These are phyloP conservation scores for Hippopotamyrus pictus DNA, from an alignment of 2,797 vertebrate genomes.

Conservation along the genomic window DNA sequence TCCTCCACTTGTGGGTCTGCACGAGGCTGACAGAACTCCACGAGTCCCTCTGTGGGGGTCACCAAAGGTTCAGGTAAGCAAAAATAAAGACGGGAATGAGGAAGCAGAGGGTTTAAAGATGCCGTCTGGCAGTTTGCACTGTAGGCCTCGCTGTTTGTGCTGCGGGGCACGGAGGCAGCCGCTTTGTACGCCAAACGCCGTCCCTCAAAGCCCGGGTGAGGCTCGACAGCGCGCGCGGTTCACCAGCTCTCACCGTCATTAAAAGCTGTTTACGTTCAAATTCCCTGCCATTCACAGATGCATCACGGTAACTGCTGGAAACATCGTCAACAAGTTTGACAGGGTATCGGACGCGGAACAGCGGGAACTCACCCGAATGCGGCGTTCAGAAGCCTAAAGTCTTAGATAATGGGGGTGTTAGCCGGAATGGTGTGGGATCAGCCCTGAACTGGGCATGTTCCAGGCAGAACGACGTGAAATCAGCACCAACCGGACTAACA, in stretches of 20 bases:
- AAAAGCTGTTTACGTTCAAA: neutral
- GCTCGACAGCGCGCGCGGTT: neutral
- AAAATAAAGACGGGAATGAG: neutral
- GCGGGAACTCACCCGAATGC: neutral
- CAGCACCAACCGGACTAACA: neutral
- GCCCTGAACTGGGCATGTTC: neutral
- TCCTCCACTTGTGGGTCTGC: neutral
- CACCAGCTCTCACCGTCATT: neutral
- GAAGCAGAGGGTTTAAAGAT: neutral
- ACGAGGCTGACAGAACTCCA: neutral
- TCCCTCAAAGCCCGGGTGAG: neutral
- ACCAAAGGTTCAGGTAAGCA: neutral
- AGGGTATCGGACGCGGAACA: neutral
- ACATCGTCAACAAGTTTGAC: neutral
- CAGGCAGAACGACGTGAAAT: neutral
- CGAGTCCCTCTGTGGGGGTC: neutral
- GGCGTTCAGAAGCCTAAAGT: neutral
- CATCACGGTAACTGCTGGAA: neutral
- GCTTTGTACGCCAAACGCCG: neutral
- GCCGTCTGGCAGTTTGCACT: neutral
- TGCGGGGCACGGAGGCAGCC: neutral
- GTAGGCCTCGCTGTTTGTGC: neutral
- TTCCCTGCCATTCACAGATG: neutral
- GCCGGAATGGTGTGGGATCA: neutral
- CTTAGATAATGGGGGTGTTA: neutral